Conservation (phyloP, 92 coral and sea anemone species). For the Blastomussa wellsi region DNA sequence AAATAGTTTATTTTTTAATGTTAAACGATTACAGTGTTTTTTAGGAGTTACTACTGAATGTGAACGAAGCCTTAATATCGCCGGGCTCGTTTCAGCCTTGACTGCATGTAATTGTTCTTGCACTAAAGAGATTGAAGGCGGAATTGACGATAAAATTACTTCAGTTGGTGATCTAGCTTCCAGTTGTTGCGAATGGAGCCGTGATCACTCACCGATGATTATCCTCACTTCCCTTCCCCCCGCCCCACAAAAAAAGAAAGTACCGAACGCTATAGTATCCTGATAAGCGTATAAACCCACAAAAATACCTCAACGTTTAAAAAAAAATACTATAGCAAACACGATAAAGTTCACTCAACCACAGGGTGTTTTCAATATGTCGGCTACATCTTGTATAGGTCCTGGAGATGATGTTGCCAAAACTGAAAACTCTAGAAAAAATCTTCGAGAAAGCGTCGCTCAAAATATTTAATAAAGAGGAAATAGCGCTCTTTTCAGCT, state of each 20-base stretch:
- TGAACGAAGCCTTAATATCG: not conserved
- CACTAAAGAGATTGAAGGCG: not conserved
- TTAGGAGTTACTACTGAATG: not conserved
- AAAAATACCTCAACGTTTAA: not conserved
- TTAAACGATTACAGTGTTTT: not conserved
- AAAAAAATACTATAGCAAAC: not conserved
- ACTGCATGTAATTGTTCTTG: not conserved
- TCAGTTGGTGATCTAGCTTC: not conserved
- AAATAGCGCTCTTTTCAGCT: no score
- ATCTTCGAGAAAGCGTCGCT: no score
- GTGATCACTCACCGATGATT: no score
- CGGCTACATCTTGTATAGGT: not conserved
- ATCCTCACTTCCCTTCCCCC: not conserved
- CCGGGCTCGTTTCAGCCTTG: not conserved
- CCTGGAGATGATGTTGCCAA: not conserved
- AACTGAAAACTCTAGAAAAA: no score
- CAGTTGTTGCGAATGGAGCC: not conserved
- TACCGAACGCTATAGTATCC: not conserved
- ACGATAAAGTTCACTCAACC: not conserved
- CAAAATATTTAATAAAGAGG: no score
- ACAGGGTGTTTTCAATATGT: not conserved
- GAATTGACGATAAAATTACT: not conserved
- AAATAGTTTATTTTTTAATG: constrained; percentile 1
- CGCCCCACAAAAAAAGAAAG: not conserved
- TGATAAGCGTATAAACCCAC: not conserved